Evolutionary conservation across 2,113 vertebrate species (phyloP).

Genomic region (Leucosticte australis): DNA sequence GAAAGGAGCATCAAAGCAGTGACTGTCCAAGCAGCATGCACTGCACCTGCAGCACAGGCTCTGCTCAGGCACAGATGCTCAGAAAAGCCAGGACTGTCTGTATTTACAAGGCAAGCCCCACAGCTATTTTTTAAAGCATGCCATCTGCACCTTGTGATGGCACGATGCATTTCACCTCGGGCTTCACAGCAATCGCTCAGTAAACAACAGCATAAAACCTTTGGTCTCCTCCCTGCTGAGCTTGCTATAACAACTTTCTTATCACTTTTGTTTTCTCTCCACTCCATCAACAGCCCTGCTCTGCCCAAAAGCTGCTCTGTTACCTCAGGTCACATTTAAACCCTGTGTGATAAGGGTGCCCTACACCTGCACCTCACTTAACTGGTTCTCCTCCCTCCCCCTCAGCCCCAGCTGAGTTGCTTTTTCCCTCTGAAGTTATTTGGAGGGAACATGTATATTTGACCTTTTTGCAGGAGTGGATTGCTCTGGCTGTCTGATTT

Average conservation of each 20-base stretch:
- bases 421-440: background rate
- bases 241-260: background rate
- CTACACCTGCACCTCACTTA: background rate
- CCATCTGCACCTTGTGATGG: background rate
- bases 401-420: rapidly evolving
- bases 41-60: background rate
- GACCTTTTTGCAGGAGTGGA: background rate
- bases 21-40: background rate
- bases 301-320: background rate
- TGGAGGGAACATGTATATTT: rapidly evolving
- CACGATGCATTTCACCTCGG: background rate
- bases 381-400: background rate
- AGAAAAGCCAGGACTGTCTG: background rate
- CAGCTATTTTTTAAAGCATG: background rate
- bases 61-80: background rate
- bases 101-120: background rate
- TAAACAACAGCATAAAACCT: background rate
- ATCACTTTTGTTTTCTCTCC: background rate
- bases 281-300: background rate
- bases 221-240: background rate
- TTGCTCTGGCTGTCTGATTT: background rate
- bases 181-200: background rate
- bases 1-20: background rate
- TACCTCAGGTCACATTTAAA: background rate
- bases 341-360: background rate